Evolutionary conservation across 2,888 invertebrate genomes (phyloP), one percentile per base, ranked within the genome.

Genomic region (Deilephila porcellus): DNA sequence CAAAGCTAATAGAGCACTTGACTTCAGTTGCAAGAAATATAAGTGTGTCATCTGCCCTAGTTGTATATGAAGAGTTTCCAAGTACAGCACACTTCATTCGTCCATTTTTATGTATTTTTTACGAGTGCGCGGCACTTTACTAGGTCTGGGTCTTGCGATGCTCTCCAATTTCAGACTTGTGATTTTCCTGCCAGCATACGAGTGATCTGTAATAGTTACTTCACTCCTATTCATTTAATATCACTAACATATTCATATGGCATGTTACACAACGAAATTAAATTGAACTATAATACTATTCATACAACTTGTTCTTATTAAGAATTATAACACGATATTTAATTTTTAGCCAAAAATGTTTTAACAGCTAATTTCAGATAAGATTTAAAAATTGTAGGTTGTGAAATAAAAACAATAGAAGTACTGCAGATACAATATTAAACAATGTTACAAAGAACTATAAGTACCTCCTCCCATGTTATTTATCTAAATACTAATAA

Each of bases 401-500:
- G n/a, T 20, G 14, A 59, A 59, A 59, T 59, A 59, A 7, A 59
- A 59, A n/a, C n/a, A 20, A 59, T 20, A 25, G 25, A 25, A 25
- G 25, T 25, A 59, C 7, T 59, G 6, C 6, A n/a, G 20, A 20
- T 20, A 59, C 7, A 59, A 59, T 59, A 59, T 20, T 14, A 20
- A 3, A 59, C 59, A n/a, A 59, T 4, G 8, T 37, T 1, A 37
- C 1, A 37, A 37, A 37, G 25, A 53, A 56, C n/a, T 25, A 25
- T 25, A 19, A 19, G 8, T 17, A 20, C 67, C 53, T 60, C 60
- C 56, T 52, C n/a, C n/a, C 34, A 20, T 45, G 7, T 53, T 25
- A 73, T 64, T 52, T 20, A 37, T 29, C 45, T n/a, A 8, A 29
- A 32, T 37, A 45, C 71, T 73, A 76, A 70, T 59, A 70, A 64